phyloP scores from a whole-genome alignment of 1,140 invertebrate genomes.

The Drosophila sp. region DNA sequence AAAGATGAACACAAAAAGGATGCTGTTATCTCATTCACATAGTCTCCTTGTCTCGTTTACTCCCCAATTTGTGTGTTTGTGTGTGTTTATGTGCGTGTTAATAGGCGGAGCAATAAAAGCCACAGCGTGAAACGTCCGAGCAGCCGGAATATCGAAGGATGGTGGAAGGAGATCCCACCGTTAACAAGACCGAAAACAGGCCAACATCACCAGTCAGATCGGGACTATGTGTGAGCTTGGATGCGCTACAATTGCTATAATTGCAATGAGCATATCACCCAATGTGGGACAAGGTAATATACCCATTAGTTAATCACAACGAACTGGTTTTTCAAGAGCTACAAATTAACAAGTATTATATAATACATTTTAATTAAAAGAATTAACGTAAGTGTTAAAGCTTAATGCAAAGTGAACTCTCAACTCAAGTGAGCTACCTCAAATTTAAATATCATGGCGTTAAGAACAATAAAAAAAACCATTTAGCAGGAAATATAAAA shows the following conservation, averaged over 20 bases:
- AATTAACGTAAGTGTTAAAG: not conserved
- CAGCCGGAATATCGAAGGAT: not conserved
- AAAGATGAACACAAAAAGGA: conserved; percentile 47
- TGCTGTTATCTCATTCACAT: conserved; percentile 25
- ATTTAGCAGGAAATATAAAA: not conserved
- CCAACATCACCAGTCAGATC: conserved; percentile 37
- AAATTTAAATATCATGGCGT: not conserved
- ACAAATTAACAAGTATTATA: not conserved
- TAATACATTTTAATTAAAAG: not conserved
- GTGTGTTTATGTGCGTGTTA: conserved; percentile 54
- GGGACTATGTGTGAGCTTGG: conserved; percentile 1
- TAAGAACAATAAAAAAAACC: not conserved
- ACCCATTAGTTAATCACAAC: not conserved
- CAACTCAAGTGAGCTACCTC: not conserved
- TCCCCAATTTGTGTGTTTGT: conserved; percentile 19
- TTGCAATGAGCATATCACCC: conserved; percentile 1
- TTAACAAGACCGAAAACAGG: conserved; percentile 56
- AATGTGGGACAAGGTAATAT: not conserved
- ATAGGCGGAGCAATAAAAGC: conserved; percentile 80
- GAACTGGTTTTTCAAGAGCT: not conserved
- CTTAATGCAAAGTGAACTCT: not conserved
- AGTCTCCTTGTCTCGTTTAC: not conserved
- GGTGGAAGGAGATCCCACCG: not conserved
- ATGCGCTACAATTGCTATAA: conserved; percentile 36
- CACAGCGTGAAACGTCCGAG: conserved; percentile 32